phyloP scores from a whole-genome alignment of 2,888 invertebrate species.

The Acleris laterana region DNA sequence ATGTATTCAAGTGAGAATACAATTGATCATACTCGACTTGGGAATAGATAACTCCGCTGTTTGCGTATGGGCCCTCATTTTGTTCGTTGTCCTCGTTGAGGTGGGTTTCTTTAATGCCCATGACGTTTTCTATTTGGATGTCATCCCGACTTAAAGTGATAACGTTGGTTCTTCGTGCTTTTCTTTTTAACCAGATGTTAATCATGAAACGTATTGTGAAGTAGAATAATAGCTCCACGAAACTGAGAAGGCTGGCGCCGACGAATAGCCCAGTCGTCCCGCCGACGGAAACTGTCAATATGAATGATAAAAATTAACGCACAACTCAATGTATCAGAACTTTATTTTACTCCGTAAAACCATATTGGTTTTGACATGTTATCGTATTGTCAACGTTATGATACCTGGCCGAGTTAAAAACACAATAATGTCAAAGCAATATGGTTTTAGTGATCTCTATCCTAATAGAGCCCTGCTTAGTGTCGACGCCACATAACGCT shows the following conservation, averaged over 20 bases:
- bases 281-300: constrained; percentile 85
- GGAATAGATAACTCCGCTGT: constrained; percentile 37
- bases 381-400: too few species aligned
- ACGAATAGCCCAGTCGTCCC: constrained; percentile 87
- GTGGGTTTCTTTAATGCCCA: neutral
- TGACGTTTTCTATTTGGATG: neutral
- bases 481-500: too few species aligned
- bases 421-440: too few species aligned
- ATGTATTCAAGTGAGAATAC: constrained; percentile 17
- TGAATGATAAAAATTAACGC: neutral
- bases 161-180: constrained; percentile 39
- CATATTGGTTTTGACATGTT: too few species aligned
- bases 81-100: too few species aligned
- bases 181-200: constrained; percentile 60
- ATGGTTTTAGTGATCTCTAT: too few species aligned
- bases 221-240: constrained; percentile 86
- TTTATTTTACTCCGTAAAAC: too few species aligned
- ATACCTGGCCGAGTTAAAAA: too few species aligned
- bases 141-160: constrained; percentile 15
- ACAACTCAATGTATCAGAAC: too few species aligned
- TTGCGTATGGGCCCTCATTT: constrained; percentile 27
- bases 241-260: constrained; percentile 87
- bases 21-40: constrained; percentile 23
- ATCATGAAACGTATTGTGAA: constrained; percentile 81
- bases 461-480: too few species aligned